Percentiles rank a stretch among this genome's conserved stretches.
phyloP scores from a whole-genome alignment of 2,888 invertebrate species.

The Limenitis arthemis region DNA sequence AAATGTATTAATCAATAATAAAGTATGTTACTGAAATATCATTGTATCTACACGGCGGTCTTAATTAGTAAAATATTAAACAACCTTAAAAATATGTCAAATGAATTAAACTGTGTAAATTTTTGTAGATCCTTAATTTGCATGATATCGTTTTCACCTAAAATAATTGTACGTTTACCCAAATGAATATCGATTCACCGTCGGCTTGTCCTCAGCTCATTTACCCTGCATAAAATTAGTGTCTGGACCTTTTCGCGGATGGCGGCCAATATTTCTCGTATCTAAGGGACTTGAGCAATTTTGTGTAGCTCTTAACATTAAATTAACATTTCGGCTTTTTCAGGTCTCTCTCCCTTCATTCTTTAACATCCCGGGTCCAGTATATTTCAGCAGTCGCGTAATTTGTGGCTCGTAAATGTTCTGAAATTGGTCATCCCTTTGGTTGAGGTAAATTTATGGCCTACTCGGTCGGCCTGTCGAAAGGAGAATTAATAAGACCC shows the following conservation, averaged over 20 bases:
- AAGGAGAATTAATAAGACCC: slow-evolving; percentile 72
- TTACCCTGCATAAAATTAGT: slow-evolving; percentile 67
- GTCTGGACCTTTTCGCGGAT: slow-evolving; percentile 53
- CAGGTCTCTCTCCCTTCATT: slow-evolving; percentile 50
- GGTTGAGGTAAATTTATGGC: slow-evolving; percentile 71
- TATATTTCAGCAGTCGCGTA: slow-evolving; percentile 71
- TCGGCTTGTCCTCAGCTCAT: slow-evolving; percentile 47
- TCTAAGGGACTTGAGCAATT: slow-evolving; percentile 61
- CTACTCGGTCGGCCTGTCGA: slow-evolving; percentile 70
- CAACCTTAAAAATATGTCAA: slow-evolving; percentile 1
- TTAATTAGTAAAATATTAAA: not conserved
- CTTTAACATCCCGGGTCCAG: slow-evolving; percentile 54
- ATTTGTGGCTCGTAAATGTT: slow-evolving; percentile 73
- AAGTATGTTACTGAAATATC: no score
- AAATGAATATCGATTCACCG: slow-evolving; percentile 63
- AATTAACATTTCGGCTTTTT: slow-evolving; percentile 70
- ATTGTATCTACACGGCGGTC: not conserved
- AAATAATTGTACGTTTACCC: slow-evolving; percentile 56
- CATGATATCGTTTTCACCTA: slow-evolving; percentile 50
- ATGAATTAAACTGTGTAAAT: slow-evolving; percentile 18
- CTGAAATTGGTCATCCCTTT: slow-evolving; percentile 73
- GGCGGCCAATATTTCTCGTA: slow-evolving; percentile 56
- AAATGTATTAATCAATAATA: no score
- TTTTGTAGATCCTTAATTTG: slow-evolving; percentile 41
- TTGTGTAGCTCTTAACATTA: slow-evolving; percentile 65